phyloP scores from a whole-genome alignment of 2,797 vertebrate genomes.

The Thamnophis elegans region DNA sequence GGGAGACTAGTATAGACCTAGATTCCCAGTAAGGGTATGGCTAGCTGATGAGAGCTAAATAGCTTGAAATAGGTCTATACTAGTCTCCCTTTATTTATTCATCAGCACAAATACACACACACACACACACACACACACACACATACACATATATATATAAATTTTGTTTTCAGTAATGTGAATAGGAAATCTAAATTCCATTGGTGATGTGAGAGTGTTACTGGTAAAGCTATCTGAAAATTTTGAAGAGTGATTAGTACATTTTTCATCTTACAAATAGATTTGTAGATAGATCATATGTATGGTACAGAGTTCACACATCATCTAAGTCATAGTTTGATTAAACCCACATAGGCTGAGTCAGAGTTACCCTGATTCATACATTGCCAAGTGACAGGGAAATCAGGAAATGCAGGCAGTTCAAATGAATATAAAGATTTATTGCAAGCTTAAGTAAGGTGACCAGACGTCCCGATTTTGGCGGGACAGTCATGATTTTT shows the following conservation, averaged over 20 bases:
- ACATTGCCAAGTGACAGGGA: background rate
- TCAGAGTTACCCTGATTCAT: background rate
- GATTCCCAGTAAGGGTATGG: no score
- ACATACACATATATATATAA: no score
- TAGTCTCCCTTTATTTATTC: no score
- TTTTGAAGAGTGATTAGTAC: no score
- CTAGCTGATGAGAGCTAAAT: no score
- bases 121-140: no score
- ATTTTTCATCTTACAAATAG: background rate
- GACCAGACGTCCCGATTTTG: no score
- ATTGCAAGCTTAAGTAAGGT: no score
- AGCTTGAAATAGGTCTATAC: no score
- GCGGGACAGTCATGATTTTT: no score
- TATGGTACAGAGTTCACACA: background rate
- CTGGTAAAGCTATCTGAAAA: background rate
- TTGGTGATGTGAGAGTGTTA: background rate
- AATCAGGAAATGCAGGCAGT: background rate
- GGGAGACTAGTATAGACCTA: no score
- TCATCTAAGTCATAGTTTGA: background rate
- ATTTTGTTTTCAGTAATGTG: background rate
- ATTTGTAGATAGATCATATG: background rate
- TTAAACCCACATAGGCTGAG: background rate
- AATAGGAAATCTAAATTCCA: background rate
- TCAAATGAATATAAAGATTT: background rate
- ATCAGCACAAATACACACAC: no score